Conservation (phyloP, 2,888 invertebrate species). For the Acanthosepion lycidas region DNA sequence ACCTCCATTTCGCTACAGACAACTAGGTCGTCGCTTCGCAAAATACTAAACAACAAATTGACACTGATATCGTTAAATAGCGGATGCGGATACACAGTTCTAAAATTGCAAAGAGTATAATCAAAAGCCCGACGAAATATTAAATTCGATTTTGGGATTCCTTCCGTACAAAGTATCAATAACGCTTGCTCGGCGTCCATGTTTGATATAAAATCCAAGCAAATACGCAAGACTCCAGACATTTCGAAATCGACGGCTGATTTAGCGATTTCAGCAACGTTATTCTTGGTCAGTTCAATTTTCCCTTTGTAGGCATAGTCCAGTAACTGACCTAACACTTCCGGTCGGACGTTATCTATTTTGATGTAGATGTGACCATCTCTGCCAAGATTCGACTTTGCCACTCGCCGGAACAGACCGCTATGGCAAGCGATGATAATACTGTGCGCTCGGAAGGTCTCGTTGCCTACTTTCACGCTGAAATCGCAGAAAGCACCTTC, state of each 20-base stretch:
- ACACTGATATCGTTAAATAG: background rate
- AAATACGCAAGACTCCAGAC: background rate
- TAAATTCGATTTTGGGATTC: background rate
- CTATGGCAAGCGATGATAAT: no score
- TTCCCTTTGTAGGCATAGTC: background rate
- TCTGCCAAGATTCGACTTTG: no score
- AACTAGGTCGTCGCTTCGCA: background rate
- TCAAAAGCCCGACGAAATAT: constrained; percentile 6
- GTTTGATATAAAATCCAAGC: background rate
- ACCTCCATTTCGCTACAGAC: background rate
- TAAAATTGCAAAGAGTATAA: background rate
- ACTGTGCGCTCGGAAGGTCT: no score
- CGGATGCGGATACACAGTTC: background rate
- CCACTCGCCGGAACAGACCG: no score
- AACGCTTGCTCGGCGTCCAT: constrained; percentile 17
- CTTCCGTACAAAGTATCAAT: background rate
- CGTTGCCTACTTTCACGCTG: no score
- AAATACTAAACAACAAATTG: background rate
- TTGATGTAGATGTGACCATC: no score
- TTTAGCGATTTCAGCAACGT: background rate
- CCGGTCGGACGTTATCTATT: no score
- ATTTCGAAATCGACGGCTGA: background rate
- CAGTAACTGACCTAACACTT: no score
- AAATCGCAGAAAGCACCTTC: no score
- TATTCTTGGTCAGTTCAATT: background rate